These are phyloP conservation scores for Rhipidura dahli DNA, from an alignment of 2,113 vertebrate genomes.

Conservation along the genomic window DNA sequence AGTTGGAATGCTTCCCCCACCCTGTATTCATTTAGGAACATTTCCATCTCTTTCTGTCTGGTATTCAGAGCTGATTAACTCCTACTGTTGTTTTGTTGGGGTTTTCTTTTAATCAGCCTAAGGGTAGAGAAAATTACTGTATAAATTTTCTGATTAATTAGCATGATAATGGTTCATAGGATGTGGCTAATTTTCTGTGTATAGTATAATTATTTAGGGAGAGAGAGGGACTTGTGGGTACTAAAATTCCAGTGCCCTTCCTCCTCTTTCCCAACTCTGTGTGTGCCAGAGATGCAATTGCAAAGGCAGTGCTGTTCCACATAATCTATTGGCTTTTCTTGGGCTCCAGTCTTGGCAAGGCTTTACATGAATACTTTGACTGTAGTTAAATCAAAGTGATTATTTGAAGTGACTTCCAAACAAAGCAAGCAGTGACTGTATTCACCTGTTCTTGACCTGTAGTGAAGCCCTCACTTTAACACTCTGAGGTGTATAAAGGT, in stretches of 20 bases:
- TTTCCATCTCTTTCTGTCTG: not conserved
- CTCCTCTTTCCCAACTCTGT: not conserved
- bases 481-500: not conserved
- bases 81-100: not conserved
- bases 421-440: not conserved
- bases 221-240: not conserved
- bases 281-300: not conserved
- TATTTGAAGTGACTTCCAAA: not conserved
- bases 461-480: not conserved
- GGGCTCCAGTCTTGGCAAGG: not conserved
- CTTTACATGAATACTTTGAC: not conserved
- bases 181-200: not conserved
- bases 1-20: not conserved
- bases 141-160: not conserved
- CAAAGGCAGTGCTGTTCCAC: not conserved
- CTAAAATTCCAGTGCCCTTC: not conserved
- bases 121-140: not conserved
- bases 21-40: not conserved
- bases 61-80: not conserved
- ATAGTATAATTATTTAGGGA: not conserved
- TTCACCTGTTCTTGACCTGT: not conserved
- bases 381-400: not conserved
- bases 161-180: not conserved
- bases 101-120: not conserved
- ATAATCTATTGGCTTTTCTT: not conserved